Conservation (phyloP, 2,797 vertebrate genomes). For the Arctocebus calabarensis region DNA sequence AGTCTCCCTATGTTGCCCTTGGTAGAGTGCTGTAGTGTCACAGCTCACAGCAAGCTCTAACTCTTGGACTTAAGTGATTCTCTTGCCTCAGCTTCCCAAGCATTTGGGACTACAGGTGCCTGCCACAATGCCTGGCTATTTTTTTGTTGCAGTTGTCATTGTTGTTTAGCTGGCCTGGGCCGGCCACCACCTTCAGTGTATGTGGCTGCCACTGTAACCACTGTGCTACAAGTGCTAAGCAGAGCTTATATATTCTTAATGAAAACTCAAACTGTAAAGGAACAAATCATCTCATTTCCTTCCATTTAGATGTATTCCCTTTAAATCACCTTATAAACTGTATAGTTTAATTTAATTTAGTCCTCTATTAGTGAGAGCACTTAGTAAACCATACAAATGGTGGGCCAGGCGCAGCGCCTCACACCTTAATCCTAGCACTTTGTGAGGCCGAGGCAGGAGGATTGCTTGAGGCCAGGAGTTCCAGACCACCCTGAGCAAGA, state of each 20-base stretch:
- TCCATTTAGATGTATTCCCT: background rate
- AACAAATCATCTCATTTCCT: background rate
- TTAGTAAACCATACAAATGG: background rate
- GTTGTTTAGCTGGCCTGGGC: no score
- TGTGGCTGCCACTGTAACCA: no score
- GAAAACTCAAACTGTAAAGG: background rate
- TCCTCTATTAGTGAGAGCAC: background rate
- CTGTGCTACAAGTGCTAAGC: no score
- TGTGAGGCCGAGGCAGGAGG: background rate
- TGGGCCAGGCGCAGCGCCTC: fast-evolving
- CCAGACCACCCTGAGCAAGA: background rate
- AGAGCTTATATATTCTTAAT: background rate
- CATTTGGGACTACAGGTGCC: no score
- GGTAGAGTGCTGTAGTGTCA: no score
- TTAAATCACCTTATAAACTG: background rate
- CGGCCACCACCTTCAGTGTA: no score
- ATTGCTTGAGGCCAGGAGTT: background rate
- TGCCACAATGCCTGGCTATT: no score
- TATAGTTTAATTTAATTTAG: background rate
- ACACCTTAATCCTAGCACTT: background rate
- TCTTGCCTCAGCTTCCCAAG: no score
- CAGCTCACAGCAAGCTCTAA: no score
- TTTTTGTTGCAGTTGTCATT: no score
- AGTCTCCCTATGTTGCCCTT: no score
- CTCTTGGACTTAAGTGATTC: no score